Evolutionary conservation across 2,797 vertebrate genomes (phyloP).

Genomic region (Eptatretus atami): DNA sequence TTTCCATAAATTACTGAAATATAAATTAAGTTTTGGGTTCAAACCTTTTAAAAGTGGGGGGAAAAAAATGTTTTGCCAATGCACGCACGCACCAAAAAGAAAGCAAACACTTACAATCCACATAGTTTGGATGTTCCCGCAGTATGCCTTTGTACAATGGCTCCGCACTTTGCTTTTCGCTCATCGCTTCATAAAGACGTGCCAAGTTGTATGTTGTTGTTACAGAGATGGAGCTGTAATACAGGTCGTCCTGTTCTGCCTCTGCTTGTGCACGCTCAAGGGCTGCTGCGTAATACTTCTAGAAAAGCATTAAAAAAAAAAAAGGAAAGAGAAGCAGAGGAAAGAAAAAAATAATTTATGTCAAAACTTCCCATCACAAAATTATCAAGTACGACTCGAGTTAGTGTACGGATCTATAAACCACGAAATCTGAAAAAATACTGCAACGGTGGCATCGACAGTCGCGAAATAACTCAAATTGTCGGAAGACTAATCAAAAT

Average conservation of each 20-base stretch:
- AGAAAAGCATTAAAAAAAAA: no score
- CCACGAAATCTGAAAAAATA: no score
- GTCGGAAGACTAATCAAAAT: no score
- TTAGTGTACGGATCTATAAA: no score
- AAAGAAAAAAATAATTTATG: constrained; percentile 8
- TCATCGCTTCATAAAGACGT: constrained; percentile 80
- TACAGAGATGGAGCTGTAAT: constrained; percentile 95
- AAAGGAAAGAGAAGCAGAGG: no score
- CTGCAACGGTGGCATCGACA: no score
- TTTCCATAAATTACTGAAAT: no score
- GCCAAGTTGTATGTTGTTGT: constrained; percentile 93
- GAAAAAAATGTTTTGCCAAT: not conserved
- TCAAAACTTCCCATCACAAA: not conserved
- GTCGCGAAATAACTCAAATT: no score
- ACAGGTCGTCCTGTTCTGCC: constrained; percentile 88
- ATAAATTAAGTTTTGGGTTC: no score
- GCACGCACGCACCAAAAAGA: no score
- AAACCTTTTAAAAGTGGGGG: not conserved
- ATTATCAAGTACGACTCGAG: no score
- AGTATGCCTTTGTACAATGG: constrained; percentile 95
- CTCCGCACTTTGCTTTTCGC: constrained; percentile 88
- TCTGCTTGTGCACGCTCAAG: constrained; percentile 86
- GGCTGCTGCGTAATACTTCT: constrained; percentile 95
- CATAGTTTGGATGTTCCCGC: constrained; percentile 90
- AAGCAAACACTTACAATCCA: constrained; percentile 51